These are phyloP conservation scores for Lutraria rhynchaena DNA, from an alignment of 1,140 invertebrate species.

Conservation along the genomic window DNA sequence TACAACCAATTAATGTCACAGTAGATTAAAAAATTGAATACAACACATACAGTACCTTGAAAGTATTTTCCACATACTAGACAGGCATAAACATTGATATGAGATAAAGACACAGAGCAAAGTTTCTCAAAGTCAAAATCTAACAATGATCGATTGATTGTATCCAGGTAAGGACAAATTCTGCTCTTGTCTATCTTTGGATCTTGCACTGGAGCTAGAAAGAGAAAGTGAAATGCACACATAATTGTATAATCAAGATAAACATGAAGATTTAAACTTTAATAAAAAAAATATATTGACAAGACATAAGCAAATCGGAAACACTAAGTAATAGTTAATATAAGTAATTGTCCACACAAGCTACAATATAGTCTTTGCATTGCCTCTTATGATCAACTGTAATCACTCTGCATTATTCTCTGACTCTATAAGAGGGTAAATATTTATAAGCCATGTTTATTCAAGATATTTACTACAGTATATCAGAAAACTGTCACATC, in stretches of 20 bases:
- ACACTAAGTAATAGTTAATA: too few relatives aligned
- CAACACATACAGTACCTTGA: too few relatives aligned
- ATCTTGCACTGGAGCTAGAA: slow-evolving; percentile 68
- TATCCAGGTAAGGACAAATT: slow-evolving; percentile 96
- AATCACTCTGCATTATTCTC: neutral
- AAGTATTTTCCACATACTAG: slow-evolving; percentile 99
- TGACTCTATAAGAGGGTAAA: too few relatives aligned
- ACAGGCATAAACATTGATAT: slow-evolving; percentile 99
- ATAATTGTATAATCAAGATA: neutral
- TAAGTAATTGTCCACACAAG: too few relatives aligned
- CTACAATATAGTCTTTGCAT: neutral
- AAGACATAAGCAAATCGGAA: too few relatives aligned
- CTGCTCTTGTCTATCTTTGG: slow-evolving; percentile 77
- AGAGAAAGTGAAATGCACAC: neutral
- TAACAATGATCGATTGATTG: slow-evolving; percentile 96
- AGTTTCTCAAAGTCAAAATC: slow-evolving; percentile 99
- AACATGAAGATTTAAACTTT: neutral
- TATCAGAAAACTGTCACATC: too few relatives aligned
- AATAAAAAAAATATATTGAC: neutral
- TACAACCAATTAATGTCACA: too few relatives aligned
- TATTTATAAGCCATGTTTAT: too few relatives aligned
- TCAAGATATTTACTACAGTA: too few relatives aligned
- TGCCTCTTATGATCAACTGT: neutral
- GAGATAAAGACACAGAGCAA: slow-evolving; percentile 98
- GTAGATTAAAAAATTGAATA: too few relatives aligned